Base-by-base conservation (phyloP, 2,797 vertebrate genomes). In the Falco cherrug region DNA sequence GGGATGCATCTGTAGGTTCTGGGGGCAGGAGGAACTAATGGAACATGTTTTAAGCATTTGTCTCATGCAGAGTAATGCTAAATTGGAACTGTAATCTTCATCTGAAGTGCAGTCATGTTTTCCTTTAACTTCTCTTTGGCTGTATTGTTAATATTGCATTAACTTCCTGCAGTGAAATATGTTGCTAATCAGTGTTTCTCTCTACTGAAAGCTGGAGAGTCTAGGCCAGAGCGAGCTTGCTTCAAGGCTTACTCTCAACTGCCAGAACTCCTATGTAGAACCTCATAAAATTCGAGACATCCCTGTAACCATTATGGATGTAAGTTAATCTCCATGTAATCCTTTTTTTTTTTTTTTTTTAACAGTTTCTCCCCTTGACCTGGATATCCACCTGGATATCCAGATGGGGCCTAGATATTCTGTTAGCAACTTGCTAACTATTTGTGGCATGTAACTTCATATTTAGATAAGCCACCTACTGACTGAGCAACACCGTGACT, bases 231-330 rank as follows among this genome's bases (percentile, higher is more conserved):
- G 99, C 1, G 99, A 99, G 89, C 97, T 99, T 6, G 99, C 99
- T 60, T 99, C 99, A 11, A 98, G 99, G 91, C 98, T 99, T 64
- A 99, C 99, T 9, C 98, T 99, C 71, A 99, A 99, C 97, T 99
- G 99, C 97, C 99, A 99, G 95, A 99, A 99, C 97, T 99, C 99
- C 6, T 99, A 99, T 0, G 99, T 99, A 93, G 99, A 99, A 92
- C 99, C 99, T 64, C 99, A 99, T 97, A 99, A 99, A 98, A 99
- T 99, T 91, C 99, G 99, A 97, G 99, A 99, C 43, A 97, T 99
- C 67, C 98, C 99, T 33, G 99, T 99, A 67, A 99, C 99, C 79
- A 99, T 99, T 94, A 99, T 99, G 98, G 99, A 99, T 71, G 99
- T 99, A 98, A 98, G 99, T 97, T 85, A 77, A 54, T 56, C 33